A percentile compares a stretch with the other conserved stretches of the same genome.
Conservation (phyloP, 2,113 vertebrate species). For the Panthera uncia region DNA sequence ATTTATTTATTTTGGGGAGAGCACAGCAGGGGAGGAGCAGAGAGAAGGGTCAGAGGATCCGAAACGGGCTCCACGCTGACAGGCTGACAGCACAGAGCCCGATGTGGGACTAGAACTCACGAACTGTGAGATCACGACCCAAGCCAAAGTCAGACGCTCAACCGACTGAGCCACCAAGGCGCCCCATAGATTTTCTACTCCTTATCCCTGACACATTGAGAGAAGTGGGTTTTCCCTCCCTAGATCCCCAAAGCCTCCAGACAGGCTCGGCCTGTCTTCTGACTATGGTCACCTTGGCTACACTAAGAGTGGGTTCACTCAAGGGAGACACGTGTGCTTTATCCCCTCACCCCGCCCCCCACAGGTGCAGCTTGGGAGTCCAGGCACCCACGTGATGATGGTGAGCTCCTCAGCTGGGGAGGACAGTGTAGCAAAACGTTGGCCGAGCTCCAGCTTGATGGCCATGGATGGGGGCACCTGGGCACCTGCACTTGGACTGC, state of each 20-base stretch:
- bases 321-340: background rate
- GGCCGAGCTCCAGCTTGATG: background rate
- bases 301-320: background rate
- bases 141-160: no score
- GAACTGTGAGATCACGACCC: no score
- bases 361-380: background rate
- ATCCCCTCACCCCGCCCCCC: no score
- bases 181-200: background rate
- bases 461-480: background rate
- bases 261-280: background rate
- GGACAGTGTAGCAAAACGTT: background rate
- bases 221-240: background rate
- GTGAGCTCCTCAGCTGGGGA: background rate
- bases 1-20: no score
- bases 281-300: background rate
- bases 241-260: background rate
- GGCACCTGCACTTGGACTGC: fast-evolving
- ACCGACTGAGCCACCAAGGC: no score
- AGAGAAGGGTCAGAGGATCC: no score
- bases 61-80: no score
- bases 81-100: no score
- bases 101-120: no score
- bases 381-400: background rate
- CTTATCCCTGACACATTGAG: background rate
- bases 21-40: no score